A percentile compares a stretch with the other conserved stretches of the same genome.
Evolutionary conservation across 2,113 vertebrate genomes (phyloP).

Genomic region (Chinchilla lanigera): DNA sequence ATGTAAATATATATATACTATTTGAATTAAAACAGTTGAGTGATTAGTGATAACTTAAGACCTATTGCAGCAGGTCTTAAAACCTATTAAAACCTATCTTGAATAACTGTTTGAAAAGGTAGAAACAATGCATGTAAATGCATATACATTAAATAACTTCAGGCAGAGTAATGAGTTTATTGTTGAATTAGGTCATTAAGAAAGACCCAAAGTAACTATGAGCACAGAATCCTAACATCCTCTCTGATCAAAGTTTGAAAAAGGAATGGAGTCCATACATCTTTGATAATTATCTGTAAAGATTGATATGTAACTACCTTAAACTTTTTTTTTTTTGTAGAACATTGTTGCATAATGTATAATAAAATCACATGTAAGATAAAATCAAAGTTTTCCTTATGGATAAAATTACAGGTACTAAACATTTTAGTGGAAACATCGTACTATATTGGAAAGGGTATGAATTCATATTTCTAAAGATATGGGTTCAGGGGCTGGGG

Average conservation of each 20-base stretch:
- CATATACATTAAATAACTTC: constrained; percentile 21
- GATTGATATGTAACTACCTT: not conserved
- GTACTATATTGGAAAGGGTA: not conserved
- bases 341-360: not conserved
- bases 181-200: constrained; percentile 17
- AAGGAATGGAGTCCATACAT: not conserved
- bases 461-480: not conserved
- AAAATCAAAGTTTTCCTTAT: not conserved
- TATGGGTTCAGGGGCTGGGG: not conserved
- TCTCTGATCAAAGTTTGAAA: not conserved
- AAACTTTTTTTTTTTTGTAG: not conserved
- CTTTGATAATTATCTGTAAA: not conserved
- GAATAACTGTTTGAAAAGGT: constrained; percentile 7
- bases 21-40: not conserved
- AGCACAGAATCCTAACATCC: not conserved
- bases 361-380: not conserved
- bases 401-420: not conserved
- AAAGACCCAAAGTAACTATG: not conserved
- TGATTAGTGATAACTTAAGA: constrained; percentile 22
- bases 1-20: not conserved
- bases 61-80: not conserved
- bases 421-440: not conserved
- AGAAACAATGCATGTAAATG: constrained; percentile 18
- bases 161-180: constrained; percentile 43
- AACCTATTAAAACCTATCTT: not conserved